Base-by-base conservation (phyloP, 2,888 invertebrate species). In the Drosophila vallismaia region DNA sequence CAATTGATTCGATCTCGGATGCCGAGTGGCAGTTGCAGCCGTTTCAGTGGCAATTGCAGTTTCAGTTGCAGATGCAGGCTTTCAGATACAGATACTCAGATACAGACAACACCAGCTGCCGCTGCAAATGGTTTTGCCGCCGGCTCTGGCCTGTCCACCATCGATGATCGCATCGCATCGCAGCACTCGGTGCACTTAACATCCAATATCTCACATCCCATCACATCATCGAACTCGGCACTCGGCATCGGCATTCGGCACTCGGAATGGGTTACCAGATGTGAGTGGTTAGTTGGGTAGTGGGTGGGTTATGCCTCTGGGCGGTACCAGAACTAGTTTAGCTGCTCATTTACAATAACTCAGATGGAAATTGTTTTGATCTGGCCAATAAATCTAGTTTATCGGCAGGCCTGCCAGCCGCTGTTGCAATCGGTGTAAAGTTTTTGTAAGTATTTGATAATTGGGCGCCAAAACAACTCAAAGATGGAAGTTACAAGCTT, bases 361-460 rank as follows among this genome's bases (percentile, higher is more conserved):
- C 62, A 76, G 29, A 63, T 50, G 58, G 53, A 75, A 78, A 67
- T 75, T 68, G 59, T 70, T 75, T 64, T 67, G 54, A 77, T 77
- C 52, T 79, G 57, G 63, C 36, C 57, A 74, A 81, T 84, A 81
- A 84, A 81, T 82, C 75, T 63, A 74, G 63, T 75, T 81, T 75
- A 81, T 81, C 60, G 80, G 58, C 68, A 48, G 31, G 52, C 53
- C 49, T 33, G 49, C 57, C 42, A 52, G 58, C 45, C 62, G 62
- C 58, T 53, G 60, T 73, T 66, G 79, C 74, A 60, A 64, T 68
- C 50, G 29, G 19, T 45, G 33, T 44, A 29, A 19, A 55, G 14
- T 24, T 24, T 24, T 24, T 31, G 6, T 24, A 46, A 62, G 38
- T 64, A 52, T 52, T 52, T 64, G 64, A 64, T 64, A 64, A 64